Conservation (phyloP, 1,140 invertebrate genomes). For the Drosophila parabipectinata region DNA sequence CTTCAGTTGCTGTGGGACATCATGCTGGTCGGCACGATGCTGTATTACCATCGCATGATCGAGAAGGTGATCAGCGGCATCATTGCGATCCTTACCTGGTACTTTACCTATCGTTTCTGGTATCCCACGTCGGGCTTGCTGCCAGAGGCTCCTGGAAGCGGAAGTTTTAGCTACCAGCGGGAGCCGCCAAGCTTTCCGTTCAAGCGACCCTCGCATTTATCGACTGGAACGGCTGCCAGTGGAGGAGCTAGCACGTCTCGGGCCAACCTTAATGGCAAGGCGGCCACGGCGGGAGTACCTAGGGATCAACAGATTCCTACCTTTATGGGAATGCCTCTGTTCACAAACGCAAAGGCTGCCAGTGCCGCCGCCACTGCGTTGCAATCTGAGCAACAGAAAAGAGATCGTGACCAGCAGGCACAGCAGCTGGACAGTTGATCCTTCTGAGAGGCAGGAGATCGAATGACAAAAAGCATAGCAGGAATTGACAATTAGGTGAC, state of each 20-base stretch:
- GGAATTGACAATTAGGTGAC: constrained; percentile 61
- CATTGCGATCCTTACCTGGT: constrained; percentile 95
- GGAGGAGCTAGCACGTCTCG: constrained; percentile 19
- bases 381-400: constrained; percentile 38
- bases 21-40: constrained; percentile 95
- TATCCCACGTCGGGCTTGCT: constrained; percentile 87
- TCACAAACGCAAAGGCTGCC: constrained; percentile 77
- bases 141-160: constrained; percentile 90
- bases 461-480: constrained; percentile 35
- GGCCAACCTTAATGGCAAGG: constrained; percentile 47
- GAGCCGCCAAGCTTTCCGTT: constrained; percentile 56
- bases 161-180: constrained; percentile 90
- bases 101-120: constrained; percentile 94
- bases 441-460: not conserved
- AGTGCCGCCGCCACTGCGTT: constrained; percentile 49
- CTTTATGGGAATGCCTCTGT: constrained; percentile 93
- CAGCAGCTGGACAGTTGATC: constrained; percentile 49
- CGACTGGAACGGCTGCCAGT: constrained; percentile 11
- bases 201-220: constrained; percentile 68
- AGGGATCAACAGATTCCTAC: constrained; percentile 83
- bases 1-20: constrained; percentile 96
- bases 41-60: constrained; percentile 97
- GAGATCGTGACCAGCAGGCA: constrained; percentile 40
- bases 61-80: constrained; percentile 96
- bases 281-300: constrained; percentile 10